Percentiles rank a stretch among this genome's conserved stretches.
Conservation (phyloP, 2,888 invertebrate species). For the Latrodectus hesperus region DNA sequence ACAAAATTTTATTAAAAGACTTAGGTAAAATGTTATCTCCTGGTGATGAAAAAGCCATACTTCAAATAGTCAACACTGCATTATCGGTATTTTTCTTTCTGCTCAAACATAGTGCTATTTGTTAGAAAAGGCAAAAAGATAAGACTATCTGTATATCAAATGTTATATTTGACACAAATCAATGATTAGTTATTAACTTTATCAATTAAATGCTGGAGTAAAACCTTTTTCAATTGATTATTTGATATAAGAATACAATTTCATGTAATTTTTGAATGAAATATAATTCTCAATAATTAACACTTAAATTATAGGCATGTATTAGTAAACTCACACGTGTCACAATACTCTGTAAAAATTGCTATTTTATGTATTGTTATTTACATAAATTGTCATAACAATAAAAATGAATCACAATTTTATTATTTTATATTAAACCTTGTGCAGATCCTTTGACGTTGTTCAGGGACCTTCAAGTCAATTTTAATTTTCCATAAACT, state of each 20-base stretch:
- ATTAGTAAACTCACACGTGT: no score
- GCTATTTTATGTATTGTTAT: background rate
- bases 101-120: conserved; percentile 14
- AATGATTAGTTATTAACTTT: background rate
- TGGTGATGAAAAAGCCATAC: conserved; percentile 30
- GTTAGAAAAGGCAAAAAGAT: background rate
- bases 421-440: background rate
- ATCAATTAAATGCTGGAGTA: no score
- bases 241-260: no score
- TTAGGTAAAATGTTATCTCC: conserved; percentile 22
- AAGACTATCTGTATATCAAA: background rate
- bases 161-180: background rate
- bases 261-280: no score
- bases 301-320: no score
- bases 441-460: background rate
- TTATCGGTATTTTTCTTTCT: conserved; percentile 3
- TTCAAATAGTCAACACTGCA: conserved; percentile 21
- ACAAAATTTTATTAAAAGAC: conserved; percentile 48
- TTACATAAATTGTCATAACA: background rate
- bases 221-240: no score
- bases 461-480: background rate
- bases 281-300: no score
- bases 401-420: background rate
- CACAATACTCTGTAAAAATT: background rate
- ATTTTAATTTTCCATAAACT: background rate